A percentile compares a stretch with the other conserved stretches of the same genome.
These are phyloP conservation scores for Hylaea fasciaria DNA, from an alignment of 2,888 invertebrate genomes.

Conservation along the genomic window DNA sequence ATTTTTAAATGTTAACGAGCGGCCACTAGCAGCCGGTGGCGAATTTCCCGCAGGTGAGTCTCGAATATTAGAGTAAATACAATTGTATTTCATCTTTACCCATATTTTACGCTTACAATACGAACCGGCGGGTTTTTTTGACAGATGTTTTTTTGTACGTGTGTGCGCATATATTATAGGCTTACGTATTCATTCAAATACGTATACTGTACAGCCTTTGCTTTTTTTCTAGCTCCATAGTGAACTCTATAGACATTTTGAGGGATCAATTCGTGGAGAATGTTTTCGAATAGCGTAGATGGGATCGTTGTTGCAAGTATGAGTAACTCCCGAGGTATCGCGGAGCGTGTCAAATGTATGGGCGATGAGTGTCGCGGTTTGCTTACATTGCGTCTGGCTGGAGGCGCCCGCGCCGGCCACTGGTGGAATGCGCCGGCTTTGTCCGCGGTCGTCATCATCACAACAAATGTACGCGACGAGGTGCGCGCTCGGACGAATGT, in stretches of 20 bases:
- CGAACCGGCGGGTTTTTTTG: slow-evolving; percentile 45
- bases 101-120: slow-evolving; percentile 5
- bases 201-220: slow-evolving; percentile 36
- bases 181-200: slow-evolving; percentile 39
- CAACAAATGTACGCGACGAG: slow-evolving; percentile 49
- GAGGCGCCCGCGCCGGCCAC: slow-evolving; percentile 2
- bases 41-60: slow-evolving; percentile 66
- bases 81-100: slow-evolving; percentile 18
- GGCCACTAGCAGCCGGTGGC: slow-evolving; percentile 48
- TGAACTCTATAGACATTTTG: slow-evolving; percentile 31
- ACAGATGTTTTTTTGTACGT: slow-evolving; percentile 61
- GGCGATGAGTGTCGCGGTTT: slow-evolving; percentile 45
- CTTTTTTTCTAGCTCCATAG: slow-evolving; percentile 16
- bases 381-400: slow-evolving; percentile 35
- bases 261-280: slow-evolving; percentile 22
- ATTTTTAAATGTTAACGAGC: slow-evolving; percentile 60
- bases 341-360: slow-evolving; percentile 31
- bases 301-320: slow-evolving; percentile 23
- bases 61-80: not conserved
- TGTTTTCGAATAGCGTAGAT: slow-evolving; percentile 19
- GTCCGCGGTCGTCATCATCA: slow-evolving; percentile 48
- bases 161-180: slow-evolving; percentile 63
- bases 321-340: slow-evolving; percentile 43
- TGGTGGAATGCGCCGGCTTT: slow-evolving; percentile 55
- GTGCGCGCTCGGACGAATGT: slow-evolving; percentile 33